These are phyloP conservation scores for Nipponacmea schrenckii DNA, from an alignment of 2,888 invertebrate genomes.

Conservation along the genomic window DNA sequence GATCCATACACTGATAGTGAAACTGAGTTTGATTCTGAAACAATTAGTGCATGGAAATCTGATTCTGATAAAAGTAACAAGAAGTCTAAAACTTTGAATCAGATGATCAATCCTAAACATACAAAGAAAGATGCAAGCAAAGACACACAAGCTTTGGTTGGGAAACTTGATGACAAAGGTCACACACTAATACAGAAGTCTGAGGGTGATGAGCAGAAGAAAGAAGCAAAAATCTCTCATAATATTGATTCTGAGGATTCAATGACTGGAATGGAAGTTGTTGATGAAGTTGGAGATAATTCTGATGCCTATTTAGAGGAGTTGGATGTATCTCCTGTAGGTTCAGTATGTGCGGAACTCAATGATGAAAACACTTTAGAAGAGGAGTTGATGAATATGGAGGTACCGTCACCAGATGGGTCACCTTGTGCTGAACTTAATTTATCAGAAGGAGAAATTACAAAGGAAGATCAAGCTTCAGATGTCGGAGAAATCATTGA, in stretches of 20 bases:
- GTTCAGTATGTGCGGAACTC: constrained; percentile 32
- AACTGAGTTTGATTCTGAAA: background rate
- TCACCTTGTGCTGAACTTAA: constrained; percentile 32
- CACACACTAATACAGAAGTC: constrained; percentile 25
- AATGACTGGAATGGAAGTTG: constrained; percentile 25
- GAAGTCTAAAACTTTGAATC: background rate
- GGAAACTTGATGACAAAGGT: constrained; percentile 20
- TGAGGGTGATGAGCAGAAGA: constrained; percentile 16
- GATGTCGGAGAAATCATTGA: background rate
- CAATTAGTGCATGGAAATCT: background rate
- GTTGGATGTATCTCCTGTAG: constrained; percentile 29
- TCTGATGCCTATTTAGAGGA: constrained; percentile 29
- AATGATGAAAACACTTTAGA: constrained; percentile 29
- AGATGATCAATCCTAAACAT: background rate
- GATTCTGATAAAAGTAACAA: background rate
- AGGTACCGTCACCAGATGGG: constrained; percentile 29
- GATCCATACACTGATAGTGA: constrained; percentile 13
- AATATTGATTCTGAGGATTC: constrained; percentile 15
- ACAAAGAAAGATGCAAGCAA: constrained; percentile 24
- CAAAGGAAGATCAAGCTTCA: constrained; percentile 31
- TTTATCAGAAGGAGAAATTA: constrained; percentile 31
- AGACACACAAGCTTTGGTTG: background rate
- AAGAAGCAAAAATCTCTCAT: background rate
- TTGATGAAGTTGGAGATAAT: constrained; percentile 28
- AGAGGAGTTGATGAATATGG: constrained; percentile 32